Evolutionary conservation across 2,113 vertebrate genomes (phyloP), one percentile per base, ranked within the genome.

Genomic region (Indicator maculatus): DNA sequence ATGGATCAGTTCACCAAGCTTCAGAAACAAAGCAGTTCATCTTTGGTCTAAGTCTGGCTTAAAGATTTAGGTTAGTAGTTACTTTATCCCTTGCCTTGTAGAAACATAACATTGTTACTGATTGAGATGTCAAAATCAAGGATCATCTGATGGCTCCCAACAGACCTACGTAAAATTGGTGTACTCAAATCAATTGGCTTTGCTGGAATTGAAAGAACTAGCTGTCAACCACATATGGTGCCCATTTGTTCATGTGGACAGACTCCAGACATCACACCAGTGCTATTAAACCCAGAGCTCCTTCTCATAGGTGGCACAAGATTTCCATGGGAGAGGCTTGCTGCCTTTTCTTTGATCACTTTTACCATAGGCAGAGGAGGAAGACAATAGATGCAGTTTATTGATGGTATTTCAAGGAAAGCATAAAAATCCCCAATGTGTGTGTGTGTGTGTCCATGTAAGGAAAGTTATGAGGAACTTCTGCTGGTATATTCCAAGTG

Each of bases 41-140:
- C 24, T 85, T 53, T 85, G 38, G 30, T 56, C 44, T 39, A 36
- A 71, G 56, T 28, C 77, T 71, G 45, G 17, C 56, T 77, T 60
- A 19, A 72, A 75, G 50, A 27, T 60, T 83, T 88, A 31, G 58
- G 28, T 67, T 52, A n/a, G 55, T 16, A 55, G 74, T 21, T 80
- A 33, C 56, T 86, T 86, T 39, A 75, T 79, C 69, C 61, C 28
- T 93, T 12, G 2, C 60, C 55, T 86, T 64, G 45, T 14, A 36
- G 88, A 72, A 92, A 92, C 44, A 84, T n/a, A 82, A 82, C 56
- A 70, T 93, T 76, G 69, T 82, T 78, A 61, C 92, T 92, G 87
- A 96, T 96, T 96, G 92, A 96, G 87, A 92, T 92, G 85, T 97
- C 96, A 96, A 91, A 92, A 93, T 63, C 74, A 36, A 84, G 92